Evolutionary conservation across 2,113 vertebrate species (phyloP), one percentile per base, ranked within the genome.

Genomic region (Heterotilapia buettikoferi): DNA sequence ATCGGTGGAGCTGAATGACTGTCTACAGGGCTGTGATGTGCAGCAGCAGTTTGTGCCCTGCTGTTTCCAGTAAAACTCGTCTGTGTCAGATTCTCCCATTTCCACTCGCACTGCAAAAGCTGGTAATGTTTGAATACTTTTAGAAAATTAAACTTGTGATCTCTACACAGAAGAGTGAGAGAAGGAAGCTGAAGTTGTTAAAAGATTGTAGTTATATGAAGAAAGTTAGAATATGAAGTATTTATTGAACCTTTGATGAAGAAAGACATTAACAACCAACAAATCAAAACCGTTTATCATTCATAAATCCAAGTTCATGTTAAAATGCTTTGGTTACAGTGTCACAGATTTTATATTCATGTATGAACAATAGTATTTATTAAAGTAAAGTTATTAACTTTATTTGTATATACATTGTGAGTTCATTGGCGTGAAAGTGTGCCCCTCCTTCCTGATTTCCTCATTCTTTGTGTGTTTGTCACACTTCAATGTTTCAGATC

Each of bases 1-100:
- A 3, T 63, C 29, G 59, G 14, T 61, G 31, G 6, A 36, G 18
- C 61, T 66, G 61, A n/a, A 0, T 0, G 61, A 66, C 0, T 66
- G 31, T 66, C 31, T 33, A 8, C 4, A 66, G 61, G 11, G 61
- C 61, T 66, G 31, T 11, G 61, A 38, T 66, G 61, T 66, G 61
- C 61, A 1, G 61, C 31, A 11, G 33, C 18, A 36, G 18, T n/a
- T 5, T 66, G 61, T n/a, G 9, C 53, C 3, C 31, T 7, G 61
- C 19, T n/a, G 9, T n/a, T 38, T 66, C 54, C 6, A 13, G 1
- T 56, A 13, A 56, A 56, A 56, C 21, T 13, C 21, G 11, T 54
- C 53, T 4, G n/a, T 56, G 6, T 56, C 53, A 56, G 53, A 56
- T 26, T 56, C 53, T 56, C 53, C 11, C 6, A 1, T 24, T 56